These are phyloP conservation scores for Campylorhamphus procurvoides DNA, from an alignment of 2,113 vertebrate species.

Conservation along the genomic window DNA sequence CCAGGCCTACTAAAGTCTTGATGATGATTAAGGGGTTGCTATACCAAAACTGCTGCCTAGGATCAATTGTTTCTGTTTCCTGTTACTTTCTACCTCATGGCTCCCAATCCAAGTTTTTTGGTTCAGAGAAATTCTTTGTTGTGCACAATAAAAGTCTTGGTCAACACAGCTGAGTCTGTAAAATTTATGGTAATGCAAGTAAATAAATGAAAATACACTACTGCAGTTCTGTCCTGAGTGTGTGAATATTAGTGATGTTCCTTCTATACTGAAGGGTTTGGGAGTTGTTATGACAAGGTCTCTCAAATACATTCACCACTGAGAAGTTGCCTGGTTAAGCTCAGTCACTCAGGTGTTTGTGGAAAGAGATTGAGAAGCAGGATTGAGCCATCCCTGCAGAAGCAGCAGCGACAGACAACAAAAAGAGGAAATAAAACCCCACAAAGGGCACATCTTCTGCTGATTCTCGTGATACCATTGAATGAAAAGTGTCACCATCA, in stretches of 20 bases:
- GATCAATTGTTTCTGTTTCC: neutral
- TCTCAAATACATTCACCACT: neutral
- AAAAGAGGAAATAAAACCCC: neutral
- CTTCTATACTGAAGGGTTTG: neutral
- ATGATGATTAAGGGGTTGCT: neutral
- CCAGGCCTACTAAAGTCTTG: neutral
- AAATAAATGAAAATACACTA: neutral
- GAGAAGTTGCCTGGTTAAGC: neutral
- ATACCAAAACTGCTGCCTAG: neutral
- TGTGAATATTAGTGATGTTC: neutral
- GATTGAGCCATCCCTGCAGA: neutral
- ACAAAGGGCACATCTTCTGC: neutral
- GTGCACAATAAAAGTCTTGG: neutral
- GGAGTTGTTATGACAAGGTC: neutral
- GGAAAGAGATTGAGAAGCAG: neutral
- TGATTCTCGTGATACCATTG: neutral
- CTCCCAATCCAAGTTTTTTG: neutral
- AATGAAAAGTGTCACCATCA: neutral
- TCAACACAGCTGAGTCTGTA: neutral
- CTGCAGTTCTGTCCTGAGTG: neutral
- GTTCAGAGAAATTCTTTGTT: neutral
- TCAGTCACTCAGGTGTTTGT: neutral
- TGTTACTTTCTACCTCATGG: neutral
- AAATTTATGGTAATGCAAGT: neutral
- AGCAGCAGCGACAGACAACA: neutral